Base-by-base conservation (phyloP, 1,140 invertebrate species). In the Coptotermes formosanus region DNA sequence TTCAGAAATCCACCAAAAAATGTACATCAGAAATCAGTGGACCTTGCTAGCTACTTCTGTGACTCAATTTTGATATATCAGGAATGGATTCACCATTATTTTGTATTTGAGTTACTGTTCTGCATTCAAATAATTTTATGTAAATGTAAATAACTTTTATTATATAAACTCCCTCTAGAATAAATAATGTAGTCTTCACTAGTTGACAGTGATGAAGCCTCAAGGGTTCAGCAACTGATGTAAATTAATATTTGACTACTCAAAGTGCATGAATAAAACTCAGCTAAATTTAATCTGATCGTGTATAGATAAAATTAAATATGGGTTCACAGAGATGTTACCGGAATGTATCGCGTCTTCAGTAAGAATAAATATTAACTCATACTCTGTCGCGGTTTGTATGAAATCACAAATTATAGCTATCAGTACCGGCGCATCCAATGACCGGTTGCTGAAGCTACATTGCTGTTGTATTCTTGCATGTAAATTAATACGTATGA, bases 401-500 rank as follows among this genome's bases (percentile, higher is more conserved):
- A 75, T 75, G 64, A 75, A 75, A 30, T 75, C 64, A 75, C 64
- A 75, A 75, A 75, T 75, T 75, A 75, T 30, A 75, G 25, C 64
- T 75, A 75, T 75, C 64, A 75, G n/a, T 75, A 75, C 14, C 6
- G 64, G 8, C 64, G n/a, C 64, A 30, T 75, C n/a, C 11, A 12
- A 64, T 14, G 8, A 75, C 7, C 16, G n/a, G n/a, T 30, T 12
- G 6, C 9, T 16, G 19, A 16, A 21, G 19, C 52, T 55, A 21
- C 52, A 16, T 75, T 7, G 64, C 25, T 14, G 25, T 75, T 75
- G 64, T 75, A 30, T 30, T 25, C 64, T n/a, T 30, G 64, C 64
- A 30, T 30, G 64, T 75, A 75, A 75, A 75, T 75, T 75, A 75
- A 75, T 75, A 75, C 30, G 64, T 75, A 75, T 75, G 64, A 75